phyloP scores from a whole-genome alignment of 1,140 invertebrate genomes.

The Cephus cinctus region DNA sequence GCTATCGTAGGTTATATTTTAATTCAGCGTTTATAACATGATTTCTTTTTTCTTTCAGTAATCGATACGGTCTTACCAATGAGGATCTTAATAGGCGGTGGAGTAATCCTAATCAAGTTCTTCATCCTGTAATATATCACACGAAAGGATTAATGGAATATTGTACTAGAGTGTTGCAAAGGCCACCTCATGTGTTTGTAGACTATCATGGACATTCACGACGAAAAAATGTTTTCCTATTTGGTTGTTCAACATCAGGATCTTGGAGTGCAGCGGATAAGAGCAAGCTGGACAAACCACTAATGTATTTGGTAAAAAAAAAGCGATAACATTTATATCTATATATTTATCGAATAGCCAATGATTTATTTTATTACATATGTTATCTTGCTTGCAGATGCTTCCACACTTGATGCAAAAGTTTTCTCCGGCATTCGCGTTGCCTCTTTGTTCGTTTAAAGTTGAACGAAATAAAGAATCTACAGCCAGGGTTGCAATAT shows the following conservation, averaged over 20 bases:
- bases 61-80: slow-evolving; percentile 76
- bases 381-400: too few species aligned
- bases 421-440: slow-evolving; percentile 69
- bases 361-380: too few species aligned
- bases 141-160: slow-evolving; percentile 74
- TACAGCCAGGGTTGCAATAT: slow-evolving; percentile 82
- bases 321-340: too few species aligned
- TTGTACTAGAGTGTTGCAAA: slow-evolving; percentile 60
- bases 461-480: slow-evolving; percentile 78
- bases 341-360: too few species aligned
- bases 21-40: too few species aligned
- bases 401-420: slow-evolving; percentile 70
- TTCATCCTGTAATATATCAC: slow-evolving; percentile 83
- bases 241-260: slow-evolving; percentile 75
- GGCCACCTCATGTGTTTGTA: slow-evolving; percentile 72
- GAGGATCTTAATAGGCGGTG: slow-evolving; percentile 82
- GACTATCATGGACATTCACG: slow-evolving; percentile 90
- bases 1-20: too few species aligned
- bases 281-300: slow-evolving; percentile 57
- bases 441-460: slow-evolving; percentile 75
- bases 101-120: slow-evolving; percentile 69
- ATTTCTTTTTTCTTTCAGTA: slow-evolving; percentile 61
- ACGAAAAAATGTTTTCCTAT: slow-evolving; percentile 86
- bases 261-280: slow-evolving; percentile 64
- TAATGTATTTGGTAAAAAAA: slow-evolving; percentile 64